Evolutionary conservation across 2,888 invertebrate genomes (phyloP), one percentile per base, ranked within the genome.

Genomic region (Aphidius colemani): DNA sequence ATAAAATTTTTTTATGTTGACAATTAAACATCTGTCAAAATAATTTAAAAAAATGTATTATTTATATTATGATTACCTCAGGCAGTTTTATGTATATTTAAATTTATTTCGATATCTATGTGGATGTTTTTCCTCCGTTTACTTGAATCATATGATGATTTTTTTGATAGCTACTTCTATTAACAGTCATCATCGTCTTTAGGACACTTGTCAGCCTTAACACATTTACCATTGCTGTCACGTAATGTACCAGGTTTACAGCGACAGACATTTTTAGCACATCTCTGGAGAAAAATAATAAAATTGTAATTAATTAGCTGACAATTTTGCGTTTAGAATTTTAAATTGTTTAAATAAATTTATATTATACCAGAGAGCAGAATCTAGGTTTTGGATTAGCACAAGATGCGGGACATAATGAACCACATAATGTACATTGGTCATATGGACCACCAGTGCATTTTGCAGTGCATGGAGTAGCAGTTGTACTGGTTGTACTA

Each of bases 171-270:
- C 5, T 5, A 30, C 2, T 5, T 5, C 30, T 18, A 18, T 18
- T 18, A 18, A 1, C 13, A 18, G 13, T 2, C 13, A 18, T 2
- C 2, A 18, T 18, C 1, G 1, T 13, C 2, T 2, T 13, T 13
- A 13, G 1, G 13, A 13, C 13, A 13, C 13, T 13, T 13, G 2
- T 13, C 13, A 13, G 5, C 1, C 2, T n/a, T 30, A n/a, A 57
- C 9, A 39, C 57, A 57, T 11, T 44, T 18, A n/a, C 59, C 59
- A 51, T 44, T 7, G 6, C 7, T 0, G 30, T 7, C 30, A 7
- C 59, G 59, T 30, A 60, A 44, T n/a, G n/a, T 51, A 11, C 45
- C 59, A 8, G 7, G 10, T 5, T 46, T 51, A 53, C 59, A 59
- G 7, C 51, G 30, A 44, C 59, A 59, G 7, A 30, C 44, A 8